These are phyloP conservation scores for Paramuricea clavata DNA, from an alignment of 92 coral and sea anemone genomes.

Conservation along the genomic window DNA sequence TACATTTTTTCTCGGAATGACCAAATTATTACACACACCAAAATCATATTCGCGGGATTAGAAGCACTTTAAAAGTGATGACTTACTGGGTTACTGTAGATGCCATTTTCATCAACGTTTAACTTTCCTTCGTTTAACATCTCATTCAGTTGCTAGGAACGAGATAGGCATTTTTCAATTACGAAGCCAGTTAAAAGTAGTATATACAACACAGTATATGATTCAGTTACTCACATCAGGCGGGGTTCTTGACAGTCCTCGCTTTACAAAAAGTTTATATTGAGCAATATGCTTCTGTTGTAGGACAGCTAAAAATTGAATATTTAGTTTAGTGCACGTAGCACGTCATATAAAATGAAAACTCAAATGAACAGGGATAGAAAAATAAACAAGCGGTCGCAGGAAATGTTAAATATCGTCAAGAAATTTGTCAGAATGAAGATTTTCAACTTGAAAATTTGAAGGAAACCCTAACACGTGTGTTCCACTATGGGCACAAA, in stretches of 20 bases:
- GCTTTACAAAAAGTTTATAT: conserved; percentile 80
- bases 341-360: background rate
- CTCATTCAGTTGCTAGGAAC: conserved; percentile 82
- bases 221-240: conserved; percentile 75
- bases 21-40: background rate
- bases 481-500: too few relatives aligned
- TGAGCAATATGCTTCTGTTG: conserved; percentile 84
- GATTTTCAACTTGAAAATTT: too few relatives aligned
- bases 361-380: too few relatives aligned
- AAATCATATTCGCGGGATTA: background rate
- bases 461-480: too few relatives aligned
- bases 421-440: too few relatives aligned
- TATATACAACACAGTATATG: too few relatives aligned
- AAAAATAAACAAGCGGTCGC: too few relatives aligned
- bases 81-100: conserved; percentile 69
- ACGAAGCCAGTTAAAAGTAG: too few relatives aligned
- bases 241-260: conserved; percentile 89
- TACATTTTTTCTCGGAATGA: too few relatives aligned
- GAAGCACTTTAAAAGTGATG: too few relatives aligned
- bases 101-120: conserved; percentile 86
- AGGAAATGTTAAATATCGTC: too few relatives aligned
- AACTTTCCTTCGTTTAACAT: conserved; percentile 77
- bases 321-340: background rate
- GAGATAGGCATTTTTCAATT: background rate
- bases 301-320: conserved; percentile 76